Percentiles rank a stretch among this genome's conserved stretches.
These are phyloP conservation scores for Eleutherodactylus coqui DNA, from an alignment of 2,797 vertebrate genomes.

Conservation along the genomic window DNA sequence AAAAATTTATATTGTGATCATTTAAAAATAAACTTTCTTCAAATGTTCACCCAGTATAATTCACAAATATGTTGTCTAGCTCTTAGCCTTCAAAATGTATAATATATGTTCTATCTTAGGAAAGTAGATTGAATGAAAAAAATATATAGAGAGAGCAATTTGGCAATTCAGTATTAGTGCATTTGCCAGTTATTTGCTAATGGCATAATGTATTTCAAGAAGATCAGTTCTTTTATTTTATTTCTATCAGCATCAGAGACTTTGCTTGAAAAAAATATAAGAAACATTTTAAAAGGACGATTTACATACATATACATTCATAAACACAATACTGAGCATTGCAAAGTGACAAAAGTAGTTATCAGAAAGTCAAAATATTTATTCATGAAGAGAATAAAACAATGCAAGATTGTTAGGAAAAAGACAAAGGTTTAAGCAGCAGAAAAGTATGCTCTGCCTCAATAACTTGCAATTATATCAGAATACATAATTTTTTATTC, in stretches of 20 bases:
- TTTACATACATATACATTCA: conserved; percentile 29
- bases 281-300: neutral
- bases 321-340: neutral
- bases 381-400: conserved; percentile 44
- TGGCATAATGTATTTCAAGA: neutral
- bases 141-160: neutral
- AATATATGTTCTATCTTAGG: too few relatives aligned
- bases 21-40: too few relatives aligned
- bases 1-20: too few relatives aligned
- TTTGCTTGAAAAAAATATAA: neutral
- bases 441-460: conserved; percentile 48
- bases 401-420: conserved; percentile 24
- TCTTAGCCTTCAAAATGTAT: too few relatives aligned
- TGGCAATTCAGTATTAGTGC: neutral
- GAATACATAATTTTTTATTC: conserved; percentile 55
- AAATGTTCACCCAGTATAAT: too few relatives aligned
- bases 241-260: conserved; percentile 6
- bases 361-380: conserved; percentile 34
- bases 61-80: too few relatives aligned
- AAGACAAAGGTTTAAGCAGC: conserved; percentile 27
- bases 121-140: too few relatives aligned
- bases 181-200: neutral
- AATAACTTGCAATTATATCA: conserved; percentile 55
- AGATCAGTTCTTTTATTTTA: neutral
- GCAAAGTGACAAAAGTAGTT: conserved; percentile 33